Conservation (phyloP, 2,888 invertebrate species). For the Rhogogaster chlorosoma region DNA sequence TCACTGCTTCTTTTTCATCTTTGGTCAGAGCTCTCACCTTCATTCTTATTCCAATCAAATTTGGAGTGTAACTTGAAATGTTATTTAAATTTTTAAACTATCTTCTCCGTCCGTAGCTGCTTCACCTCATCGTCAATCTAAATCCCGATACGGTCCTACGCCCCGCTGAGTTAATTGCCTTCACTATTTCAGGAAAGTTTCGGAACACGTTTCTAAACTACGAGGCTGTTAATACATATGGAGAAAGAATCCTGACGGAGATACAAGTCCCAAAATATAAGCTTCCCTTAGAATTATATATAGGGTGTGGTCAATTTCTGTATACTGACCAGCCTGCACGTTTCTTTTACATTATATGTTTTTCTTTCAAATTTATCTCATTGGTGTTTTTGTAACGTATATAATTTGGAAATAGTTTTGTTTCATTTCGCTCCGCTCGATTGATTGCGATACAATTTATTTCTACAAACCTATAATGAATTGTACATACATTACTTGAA, state of each 20-base stretch:
- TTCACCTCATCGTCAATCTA: slow-evolving; percentile 47
- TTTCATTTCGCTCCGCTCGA: background rate
- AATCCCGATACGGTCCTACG: slow-evolving; percentile 26
- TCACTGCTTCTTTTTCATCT: slow-evolving; percentile 5
- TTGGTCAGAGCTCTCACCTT: slow-evolving; percentile 7
- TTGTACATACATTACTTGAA: background rate
- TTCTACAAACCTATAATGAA: background rate
- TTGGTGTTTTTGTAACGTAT: background rate
- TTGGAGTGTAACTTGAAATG: slow-evolving; percentile 39
- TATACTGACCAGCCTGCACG: background rate
- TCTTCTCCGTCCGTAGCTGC: slow-evolving; percentile 2
- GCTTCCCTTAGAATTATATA: background rate
- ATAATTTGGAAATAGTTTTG: too few relatives aligned
- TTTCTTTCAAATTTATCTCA: background rate
- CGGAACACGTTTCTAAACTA: slow-evolving; percentile 46
- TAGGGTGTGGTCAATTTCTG: background rate
- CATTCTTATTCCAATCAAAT: slow-evolving; percentile 8
- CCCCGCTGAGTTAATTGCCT: slow-evolving; percentile 48
- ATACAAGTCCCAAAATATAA: slow-evolving; percentile 7
- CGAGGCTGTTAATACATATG: slow-evolving; percentile 24
- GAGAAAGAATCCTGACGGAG: background rate
- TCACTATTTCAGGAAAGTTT: slow-evolving; percentile 50
- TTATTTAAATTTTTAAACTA: slow-evolving; percentile 41
- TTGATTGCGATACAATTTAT: background rate
- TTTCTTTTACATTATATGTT: background rate